phyloP scores from a whole-genome alignment of 2,888 invertebrate genomes.

The Orthonychiurus folsomi region DNA sequence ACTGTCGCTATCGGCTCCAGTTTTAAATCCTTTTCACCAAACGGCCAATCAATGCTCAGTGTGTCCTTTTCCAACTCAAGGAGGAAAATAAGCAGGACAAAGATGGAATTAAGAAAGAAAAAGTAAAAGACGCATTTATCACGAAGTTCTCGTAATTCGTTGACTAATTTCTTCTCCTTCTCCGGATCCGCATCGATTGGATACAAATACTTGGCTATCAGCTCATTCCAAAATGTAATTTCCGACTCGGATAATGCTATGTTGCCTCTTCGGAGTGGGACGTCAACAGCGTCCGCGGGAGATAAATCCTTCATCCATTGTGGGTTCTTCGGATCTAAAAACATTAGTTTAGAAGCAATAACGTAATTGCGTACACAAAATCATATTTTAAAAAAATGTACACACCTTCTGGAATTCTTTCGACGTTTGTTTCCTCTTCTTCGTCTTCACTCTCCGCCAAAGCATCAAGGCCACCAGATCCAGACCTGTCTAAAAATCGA shows the following conservation, averaged over 20 bases:
- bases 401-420: not conserved
- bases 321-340: constrained; percentile 45
- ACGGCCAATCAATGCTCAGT: constrained; percentile 47
- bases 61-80: constrained; percentile 49
- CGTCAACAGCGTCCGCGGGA: constrained; percentile 39
- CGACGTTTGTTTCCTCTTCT: not conserved
- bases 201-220: not conserved
- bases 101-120: constrained; percentile 52
- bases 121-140: constrained; percentile 48
- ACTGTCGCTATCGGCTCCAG: constrained; percentile 91
- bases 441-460: constrained; percentile 4
- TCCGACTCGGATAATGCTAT: no score
- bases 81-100: constrained; percentile 50
- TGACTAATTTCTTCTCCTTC: constrained; percentile 35
- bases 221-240: not conserved
- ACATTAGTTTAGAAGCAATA: not conserved
- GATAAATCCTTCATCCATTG: constrained; percentile 46
- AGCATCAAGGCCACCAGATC: not conserved
- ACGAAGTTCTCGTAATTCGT: constrained; percentile 45
- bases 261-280: not conserved
- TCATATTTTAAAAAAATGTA: not conserved
- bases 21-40: constrained; percentile 40
- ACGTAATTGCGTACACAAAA: no score
- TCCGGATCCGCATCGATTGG: constrained; percentile 3
- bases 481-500: not conserved